Percentiles rank a stretch among this genome's conserved stretches.
These are phyloP conservation scores for Montipora foliosa DNA, from an alignment of 64 coral and sea anemone genomes.

Conservation along the genomic window DNA sequence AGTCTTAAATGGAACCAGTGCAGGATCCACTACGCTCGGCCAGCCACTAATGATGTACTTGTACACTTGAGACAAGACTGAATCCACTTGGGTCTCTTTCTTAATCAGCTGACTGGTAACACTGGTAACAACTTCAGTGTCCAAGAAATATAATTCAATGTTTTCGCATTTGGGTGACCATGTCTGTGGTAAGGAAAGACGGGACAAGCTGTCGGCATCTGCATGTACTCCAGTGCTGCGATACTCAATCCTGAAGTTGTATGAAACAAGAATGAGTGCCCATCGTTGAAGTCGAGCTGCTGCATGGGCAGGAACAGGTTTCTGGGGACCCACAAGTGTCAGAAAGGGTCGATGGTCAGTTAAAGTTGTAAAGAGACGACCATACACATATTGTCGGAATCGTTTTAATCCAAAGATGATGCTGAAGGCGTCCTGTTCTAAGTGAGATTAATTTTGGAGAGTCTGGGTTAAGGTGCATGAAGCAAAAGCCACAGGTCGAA, in stretches of 20 bases:
- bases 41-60: constrained; percentile 52
- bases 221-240: not conserved
- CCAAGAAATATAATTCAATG: constrained; percentile 27
- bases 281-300: constrained; percentile 60
- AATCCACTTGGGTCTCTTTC: constrained; percentile 51
- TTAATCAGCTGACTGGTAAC: constrained; percentile 63
- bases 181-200: constrained; percentile 57
- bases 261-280: constrained; percentile 42
- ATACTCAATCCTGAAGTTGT: constrained; percentile 7
- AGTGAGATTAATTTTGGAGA: constrained; percentile 57
- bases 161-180: constrained; percentile 44
- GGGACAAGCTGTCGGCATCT: not conserved
- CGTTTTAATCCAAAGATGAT: constrained; percentile 63
- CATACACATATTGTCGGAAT: constrained; percentile 61
- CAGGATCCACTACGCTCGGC: constrained; percentile 56
- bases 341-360: constrained; percentile 56
- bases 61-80: constrained; percentile 41
- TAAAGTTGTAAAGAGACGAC: constrained; percentile 51
- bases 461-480: constrained; percentile 46
- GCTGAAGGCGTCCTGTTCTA: constrained; percentile 48
- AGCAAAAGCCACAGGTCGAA: constrained; percentile 45
- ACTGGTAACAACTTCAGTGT: constrained; percentile 51
- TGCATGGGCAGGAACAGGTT: constrained; percentile 48
- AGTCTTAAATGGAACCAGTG: constrained; percentile 53
- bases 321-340: constrained; percentile 36